A percentile compares a stretch with the other conserved stretches of the same genome.
Conservation (phyloP, 2,113 vertebrate species). For the Pampusana beccarii region DNA sequence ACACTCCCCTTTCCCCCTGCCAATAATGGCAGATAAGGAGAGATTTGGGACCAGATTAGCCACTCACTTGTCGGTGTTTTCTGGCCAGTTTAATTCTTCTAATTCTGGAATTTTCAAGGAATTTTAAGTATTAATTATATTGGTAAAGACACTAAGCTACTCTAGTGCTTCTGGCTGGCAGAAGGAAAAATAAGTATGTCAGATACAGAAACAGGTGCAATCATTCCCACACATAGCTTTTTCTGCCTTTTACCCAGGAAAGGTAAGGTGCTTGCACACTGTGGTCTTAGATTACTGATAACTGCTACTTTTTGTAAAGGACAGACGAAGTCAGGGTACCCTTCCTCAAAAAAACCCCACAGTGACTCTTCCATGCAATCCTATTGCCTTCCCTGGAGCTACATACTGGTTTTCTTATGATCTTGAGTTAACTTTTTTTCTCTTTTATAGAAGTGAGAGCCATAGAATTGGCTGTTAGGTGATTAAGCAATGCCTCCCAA, state of each 20-base stretch:
- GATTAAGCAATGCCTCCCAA: slow-evolving; percentile 1
- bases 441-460: not conserved
- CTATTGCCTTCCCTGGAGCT: not conserved
- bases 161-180: not conserved
- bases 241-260: not conserved
- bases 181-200: not conserved
- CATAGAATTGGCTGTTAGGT: not conserved
- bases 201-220: not conserved
- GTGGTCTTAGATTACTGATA: not conserved
- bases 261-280: not conserved
- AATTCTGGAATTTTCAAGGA: not conserved
- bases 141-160: not conserved
- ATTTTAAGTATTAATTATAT: not conserved
- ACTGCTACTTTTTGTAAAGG: not conserved
- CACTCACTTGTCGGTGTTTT: not conserved
- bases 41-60: not conserved
- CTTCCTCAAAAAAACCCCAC: rapidly evolving
- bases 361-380: not conserved
- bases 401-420: not conserved
- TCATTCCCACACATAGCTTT: not conserved
- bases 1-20: no score
- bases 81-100: not conserved
- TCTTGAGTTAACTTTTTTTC: rapidly evolving
- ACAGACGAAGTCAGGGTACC: not conserved
- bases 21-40: not conserved